A percentile compares a stretch with the other conserved stretches of the same genome.
These are phyloP conservation scores for Dicrostonyx torquatus DNA, from an alignment of 2,797 vertebrate genomes.

Conservation along the genomic window DNA sequence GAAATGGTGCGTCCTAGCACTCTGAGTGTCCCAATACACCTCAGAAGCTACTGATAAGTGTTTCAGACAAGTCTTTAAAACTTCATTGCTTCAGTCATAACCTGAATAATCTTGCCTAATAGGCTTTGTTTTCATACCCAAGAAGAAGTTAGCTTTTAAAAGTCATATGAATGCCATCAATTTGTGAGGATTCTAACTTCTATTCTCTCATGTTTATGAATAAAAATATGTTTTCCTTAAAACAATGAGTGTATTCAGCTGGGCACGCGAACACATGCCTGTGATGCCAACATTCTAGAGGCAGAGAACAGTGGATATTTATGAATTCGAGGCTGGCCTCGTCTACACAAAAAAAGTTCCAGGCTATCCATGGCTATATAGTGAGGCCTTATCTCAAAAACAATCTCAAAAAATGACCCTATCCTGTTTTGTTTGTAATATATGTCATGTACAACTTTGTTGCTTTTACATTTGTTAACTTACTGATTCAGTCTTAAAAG, in stretches of 20 bases:
- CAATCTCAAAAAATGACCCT: background rate
- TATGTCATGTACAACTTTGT: background rate
- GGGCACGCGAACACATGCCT: background rate
- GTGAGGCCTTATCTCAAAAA: background rate
- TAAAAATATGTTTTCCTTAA: background rate
- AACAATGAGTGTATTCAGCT: background rate
- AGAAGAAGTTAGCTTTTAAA: background rate
- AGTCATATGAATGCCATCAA: background rate
- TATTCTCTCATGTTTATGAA: background rate
- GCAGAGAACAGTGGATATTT: background rate
- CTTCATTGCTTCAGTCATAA: background rate
- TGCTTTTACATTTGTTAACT: background rate
- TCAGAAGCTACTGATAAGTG: rapidly evolving
- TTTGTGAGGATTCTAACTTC: background rate
- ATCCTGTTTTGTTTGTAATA: background rate
- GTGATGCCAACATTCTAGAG: background rate
- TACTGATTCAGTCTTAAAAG: background rate
- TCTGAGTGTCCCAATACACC: background rate
- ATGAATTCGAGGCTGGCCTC: background rate
- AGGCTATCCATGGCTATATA: background rate
- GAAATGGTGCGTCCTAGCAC: rapidly evolving
- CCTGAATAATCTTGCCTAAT: background rate
- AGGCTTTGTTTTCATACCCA: background rate
- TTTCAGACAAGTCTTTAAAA: background rate
- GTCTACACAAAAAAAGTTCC: background rate